Evolutionary conservation across 2,888 invertebrate species (phyloP).

Genomic region (Apocheima hispidaria): DNA sequence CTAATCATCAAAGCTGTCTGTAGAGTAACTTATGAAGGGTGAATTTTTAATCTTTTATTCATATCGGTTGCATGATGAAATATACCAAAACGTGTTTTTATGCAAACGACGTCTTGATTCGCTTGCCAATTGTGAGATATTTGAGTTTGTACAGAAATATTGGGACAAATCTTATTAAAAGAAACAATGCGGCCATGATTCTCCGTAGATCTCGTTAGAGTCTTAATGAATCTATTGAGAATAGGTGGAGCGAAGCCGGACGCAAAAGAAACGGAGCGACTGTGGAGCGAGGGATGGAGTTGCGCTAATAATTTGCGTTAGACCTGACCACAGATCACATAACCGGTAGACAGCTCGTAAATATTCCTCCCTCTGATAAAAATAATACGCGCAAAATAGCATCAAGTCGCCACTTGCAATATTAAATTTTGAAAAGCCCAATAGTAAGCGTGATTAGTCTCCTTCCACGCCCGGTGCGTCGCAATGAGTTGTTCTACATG

Average conservation of each 20-base stretch:
- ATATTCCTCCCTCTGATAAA: no score
- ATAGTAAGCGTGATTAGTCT: no score
- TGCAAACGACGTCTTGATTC: slow-evolving; percentile 56
- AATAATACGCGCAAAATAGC: no score
- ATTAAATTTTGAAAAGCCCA: no score
- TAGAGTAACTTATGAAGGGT: slow-evolving; percentile 58
- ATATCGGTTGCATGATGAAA: slow-evolving; percentile 52
- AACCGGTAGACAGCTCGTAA: no score
- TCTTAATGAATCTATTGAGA: slow-evolving; percentile 85
- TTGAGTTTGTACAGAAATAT: slow-evolving; percentile 44
- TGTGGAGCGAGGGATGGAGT: slow-evolving; percentile 65
- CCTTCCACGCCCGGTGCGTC: no score
- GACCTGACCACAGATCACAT: no score
- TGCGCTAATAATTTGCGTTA: slow-evolving; percentile 79
- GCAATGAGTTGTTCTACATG: no score
- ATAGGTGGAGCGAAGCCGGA: slow-evolving; percentile 75
- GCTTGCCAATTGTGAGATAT: slow-evolving; percentile 47
- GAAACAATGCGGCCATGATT: slow-evolving; percentile 82
- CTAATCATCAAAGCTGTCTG: slow-evolving; percentile 63
- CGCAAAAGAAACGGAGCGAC: slow-evolving; percentile 72
- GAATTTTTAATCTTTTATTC: slow-evolving; percentile 60
- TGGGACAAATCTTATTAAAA: slow-evolving; percentile 78
- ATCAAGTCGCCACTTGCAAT: no score
- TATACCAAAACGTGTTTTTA: slow-evolving; percentile 54
- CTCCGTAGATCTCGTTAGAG: slow-evolving; percentile 82